Evolutionary conservation across 2,888 invertebrate genomes (phyloP), one percentile per base, ranked within the genome.

Genomic region (Tiliacea aurago): DNA sequence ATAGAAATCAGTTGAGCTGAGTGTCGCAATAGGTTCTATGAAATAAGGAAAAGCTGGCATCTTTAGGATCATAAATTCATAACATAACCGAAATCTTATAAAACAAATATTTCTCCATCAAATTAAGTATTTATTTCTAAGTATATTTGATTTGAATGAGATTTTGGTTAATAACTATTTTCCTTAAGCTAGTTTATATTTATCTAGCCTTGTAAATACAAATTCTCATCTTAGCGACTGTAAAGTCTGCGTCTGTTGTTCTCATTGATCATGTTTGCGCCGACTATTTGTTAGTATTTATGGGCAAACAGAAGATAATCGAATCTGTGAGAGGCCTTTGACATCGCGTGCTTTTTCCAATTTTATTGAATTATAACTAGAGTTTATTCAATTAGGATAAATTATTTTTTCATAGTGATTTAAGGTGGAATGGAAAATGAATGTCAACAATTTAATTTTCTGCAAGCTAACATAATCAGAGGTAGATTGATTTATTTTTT

Each of bases 301-400:
- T 61, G 11, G 18, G 23, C 62, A 69, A 84, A 84, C 66, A 76
- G 37, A 66, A 72, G 61, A 53, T 81, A 76, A 84, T 82, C 41
- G 55, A 81, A 53, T 84, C 64, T 59, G 45, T 58, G 56, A 70
- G 67, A 68, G 56, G 56, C 49, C 58, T 49, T 49, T 47, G 73
- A 70, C 76, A 61, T 45, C n/a, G 51, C 41, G 37, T 63, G 68
- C 63, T 73, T 73, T 66, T 70, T 73, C 69, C 66, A 59, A 55
- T 64, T 51, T 28, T 62, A 76, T 81, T 73, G 45, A 70, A 73
- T 73, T 76, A 73, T 58, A 59, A 55, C 43, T 43, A 62, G 64
- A 68, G 71, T 81, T 72, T 37, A 66, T 69, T 72, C 45, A 41
- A 69, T 81, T 66, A 68, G 1, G 4, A n/a, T 13, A 58, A 15